Conservation (phyloP, 1,140 invertebrate species). For the Anastrepha obliqua region DNA sequence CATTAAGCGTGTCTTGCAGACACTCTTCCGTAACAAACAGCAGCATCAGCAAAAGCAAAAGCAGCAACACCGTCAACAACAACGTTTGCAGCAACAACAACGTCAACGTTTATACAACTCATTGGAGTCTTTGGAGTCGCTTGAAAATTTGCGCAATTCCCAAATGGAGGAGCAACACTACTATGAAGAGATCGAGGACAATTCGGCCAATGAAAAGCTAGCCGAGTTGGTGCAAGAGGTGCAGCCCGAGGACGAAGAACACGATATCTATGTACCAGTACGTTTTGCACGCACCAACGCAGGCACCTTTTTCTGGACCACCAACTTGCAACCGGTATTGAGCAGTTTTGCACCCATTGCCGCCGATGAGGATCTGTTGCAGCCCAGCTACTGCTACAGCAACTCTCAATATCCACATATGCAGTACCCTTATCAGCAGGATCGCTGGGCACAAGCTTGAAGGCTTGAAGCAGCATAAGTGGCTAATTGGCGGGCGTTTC, state of each 20-base stretch:
- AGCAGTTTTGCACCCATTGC: slow-evolving; percentile 62
- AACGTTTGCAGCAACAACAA: slow-evolving; percentile 41
- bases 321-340: slow-evolving; percentile 72
- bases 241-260: slow-evolving; percentile 61
- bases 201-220: slow-evolving; percentile 80
- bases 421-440: slow-evolving; percentile 70
- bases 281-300: slow-evolving; percentile 77
- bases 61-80: slow-evolving; percentile 13
- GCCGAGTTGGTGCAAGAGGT: slow-evolving; percentile 76
- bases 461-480: neutral
- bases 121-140: slow-evolving; percentile 68
- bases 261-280: slow-evolving; percentile 75
- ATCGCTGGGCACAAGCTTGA: slow-evolving; percentile 78
- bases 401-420: slow-evolving; percentile 72
- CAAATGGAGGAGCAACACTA: slow-evolving; percentile 69
- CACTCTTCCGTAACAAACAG: slow-evolving; percentile 71
- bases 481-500: neutral
- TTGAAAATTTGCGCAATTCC: slow-evolving; percentile 70
- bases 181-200: slow-evolving; percentile 78
- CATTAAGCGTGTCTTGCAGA: slow-evolving; percentile 77
- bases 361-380: slow-evolving; percentile 71
- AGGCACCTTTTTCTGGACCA: slow-evolving; percentile 78
- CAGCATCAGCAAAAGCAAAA: slow-evolving; percentile 60
- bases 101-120: slow-evolving; percentile 57
- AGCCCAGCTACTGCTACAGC: slow-evolving; percentile 73